phyloP scores from a whole-genome alignment of 92 coral and sea anemone genomes.

The Micromussa lordhowensis region DNA sequence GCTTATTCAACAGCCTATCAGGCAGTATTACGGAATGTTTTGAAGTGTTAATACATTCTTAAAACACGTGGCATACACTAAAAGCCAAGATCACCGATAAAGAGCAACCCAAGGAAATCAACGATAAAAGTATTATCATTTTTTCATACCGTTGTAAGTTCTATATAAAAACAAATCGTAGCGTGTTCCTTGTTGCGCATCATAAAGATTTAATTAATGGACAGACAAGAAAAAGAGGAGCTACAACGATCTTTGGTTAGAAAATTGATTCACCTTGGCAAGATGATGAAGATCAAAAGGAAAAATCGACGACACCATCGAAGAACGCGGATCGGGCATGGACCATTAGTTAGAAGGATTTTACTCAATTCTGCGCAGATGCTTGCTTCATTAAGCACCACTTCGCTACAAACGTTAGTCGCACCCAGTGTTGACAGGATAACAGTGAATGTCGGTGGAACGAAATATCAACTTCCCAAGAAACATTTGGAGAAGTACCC shows the following conservation, averaged over 20 bases:
- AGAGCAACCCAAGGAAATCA: conserved; percentile 19
- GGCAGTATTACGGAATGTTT: neutral
- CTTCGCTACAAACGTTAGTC: conserved; percentile 24
- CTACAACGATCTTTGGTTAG: conserved; percentile 9
- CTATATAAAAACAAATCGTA: conserved; percentile 16
- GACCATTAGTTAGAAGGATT: conserved; percentile 25
- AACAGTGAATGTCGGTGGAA: conserved; percentile 88
- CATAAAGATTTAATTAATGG: conserved; percentile 59
- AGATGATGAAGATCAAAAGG: conserved; percentile 13
- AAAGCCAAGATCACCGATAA: conserved; percentile 31
- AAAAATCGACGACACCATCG: conserved; percentile 10
- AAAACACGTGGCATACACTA: conserved; percentile 19
- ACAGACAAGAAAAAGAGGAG: conserved; percentile 1
- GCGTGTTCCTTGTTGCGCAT: neutral
- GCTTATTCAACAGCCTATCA: conserved; percentile 11
- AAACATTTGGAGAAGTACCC: conserved; percentile 81
- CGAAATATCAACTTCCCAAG: conserved; percentile 80
- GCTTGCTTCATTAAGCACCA: conserved; percentile 18
- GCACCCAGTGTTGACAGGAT: conserved; percentile 39
- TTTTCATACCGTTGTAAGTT: conserved; percentile 5
- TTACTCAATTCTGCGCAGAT: conserved; percentile 37
- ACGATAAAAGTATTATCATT: conserved; percentile 21
- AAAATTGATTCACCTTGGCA: conserved; percentile 24
- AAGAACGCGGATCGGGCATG: neutral
- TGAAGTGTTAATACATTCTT: conserved; percentile 13